Evolutionary conservation across 2,888 invertebrate genomes (phyloP).

Genomic region (Metalampra italica): DNA sequence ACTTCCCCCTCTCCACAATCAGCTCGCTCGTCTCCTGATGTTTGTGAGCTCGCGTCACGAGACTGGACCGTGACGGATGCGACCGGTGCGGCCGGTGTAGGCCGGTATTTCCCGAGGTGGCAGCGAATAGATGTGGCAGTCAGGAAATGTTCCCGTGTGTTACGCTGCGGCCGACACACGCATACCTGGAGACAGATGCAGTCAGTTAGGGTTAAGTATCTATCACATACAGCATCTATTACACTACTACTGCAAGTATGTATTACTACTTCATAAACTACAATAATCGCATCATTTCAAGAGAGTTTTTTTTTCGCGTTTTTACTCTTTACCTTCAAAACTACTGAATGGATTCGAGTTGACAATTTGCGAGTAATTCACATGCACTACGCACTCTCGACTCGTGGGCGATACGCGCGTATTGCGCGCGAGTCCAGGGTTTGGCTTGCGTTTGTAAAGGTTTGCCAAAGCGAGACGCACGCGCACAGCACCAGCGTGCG

Average conservation of each 20-base stretch:
- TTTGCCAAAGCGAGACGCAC: slow-evolving; percentile 86
- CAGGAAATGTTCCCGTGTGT: slow-evolving; percentile 85
- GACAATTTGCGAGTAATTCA: no score
- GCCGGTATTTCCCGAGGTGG: slow-evolving; percentile 75
- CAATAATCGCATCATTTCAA: no score
- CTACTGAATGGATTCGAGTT: no score
- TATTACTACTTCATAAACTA: not conserved
- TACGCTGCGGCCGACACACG: slow-evolving; percentile 84
- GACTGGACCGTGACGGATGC: not conserved
- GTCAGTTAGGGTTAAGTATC: not conserved
- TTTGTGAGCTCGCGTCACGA: not conserved
- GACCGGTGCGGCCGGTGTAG: not conserved
- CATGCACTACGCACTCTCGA: no score
- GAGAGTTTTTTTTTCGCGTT: no score
- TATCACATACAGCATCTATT: no score
- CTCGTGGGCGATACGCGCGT: no score
- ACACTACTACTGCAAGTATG: not conserved
- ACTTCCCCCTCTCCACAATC: not conserved
- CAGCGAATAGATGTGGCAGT: slow-evolving; percentile 85
- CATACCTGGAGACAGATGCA: slow-evolving; percentile 49
- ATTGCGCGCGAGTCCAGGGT: no score
- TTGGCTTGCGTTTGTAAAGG: no score
- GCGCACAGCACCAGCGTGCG: slow-evolving; percentile 67
- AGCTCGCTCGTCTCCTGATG: not conserved
- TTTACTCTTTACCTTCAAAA: no score